Evolutionary conservation across 1,140 invertebrate species (phyloP).

Genomic region (Neodiprion lecontei): DNA sequence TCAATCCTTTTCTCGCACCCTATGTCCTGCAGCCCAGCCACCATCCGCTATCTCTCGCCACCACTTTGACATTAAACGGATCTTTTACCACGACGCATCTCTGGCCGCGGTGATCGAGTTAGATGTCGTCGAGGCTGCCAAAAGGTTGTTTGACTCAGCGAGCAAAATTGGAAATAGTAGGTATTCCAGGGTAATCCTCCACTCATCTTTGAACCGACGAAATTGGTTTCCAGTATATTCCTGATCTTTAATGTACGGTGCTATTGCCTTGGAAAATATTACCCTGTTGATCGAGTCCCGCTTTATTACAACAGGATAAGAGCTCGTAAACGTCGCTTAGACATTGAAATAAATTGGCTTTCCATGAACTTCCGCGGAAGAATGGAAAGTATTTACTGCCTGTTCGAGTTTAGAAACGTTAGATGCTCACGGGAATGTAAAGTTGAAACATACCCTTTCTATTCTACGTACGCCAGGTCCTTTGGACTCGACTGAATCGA

Average conservation of each 20-base stretch:
- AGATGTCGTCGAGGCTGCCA: background rate
- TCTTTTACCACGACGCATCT: background rate
- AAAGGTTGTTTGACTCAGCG: background rate
- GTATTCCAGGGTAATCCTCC: too few species aligned
- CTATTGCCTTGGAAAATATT: too few species aligned
- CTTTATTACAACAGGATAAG: too few species aligned
- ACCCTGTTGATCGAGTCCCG: too few species aligned
- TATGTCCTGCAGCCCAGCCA: background rate
- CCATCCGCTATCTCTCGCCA: background rate
- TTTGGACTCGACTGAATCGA: background rate
- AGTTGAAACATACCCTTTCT: background rate
- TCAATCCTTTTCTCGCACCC: background rate
- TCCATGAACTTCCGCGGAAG: too few species aligned
- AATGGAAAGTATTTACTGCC: background rate
- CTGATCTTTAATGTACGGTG: too few species aligned
- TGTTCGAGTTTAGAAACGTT: background rate
- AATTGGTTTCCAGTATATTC: too few species aligned
- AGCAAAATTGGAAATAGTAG: too few species aligned
- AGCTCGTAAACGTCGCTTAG: too few species aligned
- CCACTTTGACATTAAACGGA: background rate
- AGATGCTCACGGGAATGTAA: background rate
- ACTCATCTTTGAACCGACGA: too few species aligned
- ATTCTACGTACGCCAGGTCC: background rate
- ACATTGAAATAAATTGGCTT: too few species aligned
- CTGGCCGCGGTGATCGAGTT: background rate